These are phyloP conservation scores for Neoascia interrupta DNA, from an alignment of 2,888 invertebrate species.

Conservation along the genomic window DNA sequence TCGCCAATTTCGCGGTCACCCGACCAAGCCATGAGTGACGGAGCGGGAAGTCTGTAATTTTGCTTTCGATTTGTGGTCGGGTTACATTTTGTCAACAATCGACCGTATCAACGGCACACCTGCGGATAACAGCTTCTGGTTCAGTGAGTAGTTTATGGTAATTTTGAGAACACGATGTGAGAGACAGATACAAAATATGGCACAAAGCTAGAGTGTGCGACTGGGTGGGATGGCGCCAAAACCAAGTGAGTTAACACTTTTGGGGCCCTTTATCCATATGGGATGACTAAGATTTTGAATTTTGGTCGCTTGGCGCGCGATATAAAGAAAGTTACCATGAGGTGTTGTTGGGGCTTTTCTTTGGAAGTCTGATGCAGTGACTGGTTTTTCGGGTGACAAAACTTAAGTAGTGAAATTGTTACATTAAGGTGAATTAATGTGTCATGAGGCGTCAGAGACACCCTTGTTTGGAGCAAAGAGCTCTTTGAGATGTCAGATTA, in stretches of 20 bases:
- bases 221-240: neutral
- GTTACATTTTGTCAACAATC: neutral
- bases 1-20: neutral
- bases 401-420: neutral
- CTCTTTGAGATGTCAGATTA: too few species aligned
- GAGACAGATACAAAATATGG: neutral
- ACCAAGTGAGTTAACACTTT: neutral
- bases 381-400: neutral
- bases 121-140: neutral
- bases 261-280: neutral
- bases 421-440: too few species aligned
- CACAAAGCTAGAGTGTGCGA: neutral
- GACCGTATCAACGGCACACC: neutral
- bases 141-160: neutral
- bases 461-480: too few species aligned
- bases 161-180: neutral
- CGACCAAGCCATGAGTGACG: neutral
- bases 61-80: neutral
- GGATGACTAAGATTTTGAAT: too few species aligned
- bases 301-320: neutral
- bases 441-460: too few species aligned
- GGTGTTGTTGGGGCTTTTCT: neutral
- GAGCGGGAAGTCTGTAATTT: conserved; percentile 7
- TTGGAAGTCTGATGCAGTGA: neutral
- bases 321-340: neutral